Conservation (phyloP, 1,140 invertebrate genomes). For the Anastrepha ludens region DNA sequence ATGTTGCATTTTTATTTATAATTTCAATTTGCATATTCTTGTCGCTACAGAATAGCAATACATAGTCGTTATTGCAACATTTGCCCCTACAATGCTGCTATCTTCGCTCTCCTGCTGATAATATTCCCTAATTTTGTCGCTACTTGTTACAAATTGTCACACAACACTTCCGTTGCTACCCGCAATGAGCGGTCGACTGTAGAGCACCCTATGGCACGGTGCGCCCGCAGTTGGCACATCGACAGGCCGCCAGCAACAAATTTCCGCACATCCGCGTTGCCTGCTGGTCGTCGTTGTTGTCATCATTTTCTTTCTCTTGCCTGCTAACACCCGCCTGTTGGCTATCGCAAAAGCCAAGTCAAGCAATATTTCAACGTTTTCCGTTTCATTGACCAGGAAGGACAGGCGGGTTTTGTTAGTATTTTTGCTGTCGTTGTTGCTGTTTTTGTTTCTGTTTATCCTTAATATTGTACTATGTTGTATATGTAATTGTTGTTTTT, state of each 20-base stretch:
- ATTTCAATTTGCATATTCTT: slow-evolving; percentile 54
- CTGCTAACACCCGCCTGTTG: neutral
- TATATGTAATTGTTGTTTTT: neutral
- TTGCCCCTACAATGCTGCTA: neutral
- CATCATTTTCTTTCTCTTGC: neutral
- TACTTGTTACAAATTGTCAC: slow-evolving; percentile 56
- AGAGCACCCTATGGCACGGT: neutral
- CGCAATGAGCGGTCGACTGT: neutral
- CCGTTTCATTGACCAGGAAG: slow-evolving; percentile 54
- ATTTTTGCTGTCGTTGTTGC: neutral
- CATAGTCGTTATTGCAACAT: neutral
- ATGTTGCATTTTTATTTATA: slow-evolving; percentile 52
- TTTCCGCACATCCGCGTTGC: neutral
- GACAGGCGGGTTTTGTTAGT: neutral
- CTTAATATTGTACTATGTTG: neutral
- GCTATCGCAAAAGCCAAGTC: slow-evolving; percentile 41
- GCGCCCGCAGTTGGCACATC: neutral
- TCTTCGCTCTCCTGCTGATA: slow-evolving; percentile 13
- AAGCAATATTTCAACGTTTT: slow-evolving; percentile 55
- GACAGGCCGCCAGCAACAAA: neutral
- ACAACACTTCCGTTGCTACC: slow-evolving; percentile 52
- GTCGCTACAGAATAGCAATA: neutral
- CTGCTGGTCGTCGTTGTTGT: neutral
- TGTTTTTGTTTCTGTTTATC: neutral
- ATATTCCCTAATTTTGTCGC: slow-evolving; percentile 35